A percentile compares a stretch with the other conserved stretches of the same genome.
phyloP scores from a whole-genome alignment of 2,113 vertebrate species.

The Triplophysa rosa region DNA sequence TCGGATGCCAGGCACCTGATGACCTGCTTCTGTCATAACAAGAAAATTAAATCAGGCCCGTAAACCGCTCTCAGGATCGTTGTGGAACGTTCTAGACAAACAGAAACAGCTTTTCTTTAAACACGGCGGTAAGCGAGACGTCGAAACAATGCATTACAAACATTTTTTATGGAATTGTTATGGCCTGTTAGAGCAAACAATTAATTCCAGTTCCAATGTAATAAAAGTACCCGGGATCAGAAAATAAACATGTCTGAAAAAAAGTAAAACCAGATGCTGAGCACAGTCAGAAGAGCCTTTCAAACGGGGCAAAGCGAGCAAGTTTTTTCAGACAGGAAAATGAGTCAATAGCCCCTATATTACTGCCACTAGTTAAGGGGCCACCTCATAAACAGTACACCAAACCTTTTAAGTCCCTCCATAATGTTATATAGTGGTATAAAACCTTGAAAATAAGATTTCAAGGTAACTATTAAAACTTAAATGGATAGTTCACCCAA shows the following conservation, averaged over 20 bases:
- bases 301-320: constrained; percentile 64
- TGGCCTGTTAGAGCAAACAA: constrained; percentile 76
- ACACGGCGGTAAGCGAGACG: constrained; percentile 42
- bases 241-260: constrained; percentile 74
- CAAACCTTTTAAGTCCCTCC: neutral
- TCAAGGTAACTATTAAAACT: too few relatives aligned
- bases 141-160: constrained; percentile 41
- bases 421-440: neutral
- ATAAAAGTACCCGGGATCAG: constrained; percentile 71
- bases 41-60: constrained; percentile 22
- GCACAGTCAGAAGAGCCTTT: constrained; percentile 55
- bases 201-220: constrained; percentile 72
- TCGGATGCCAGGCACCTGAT: constrained; percentile 8
- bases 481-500: too few relatives aligned
- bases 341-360: constrained; percentile 65
- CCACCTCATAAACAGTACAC: constrained; percentile 10
- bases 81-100: constrained; percentile 38
- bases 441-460: neutral
- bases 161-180: constrained; percentile 64
- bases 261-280: constrained; percentile 74
- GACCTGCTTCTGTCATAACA: constrained; percentile 38
- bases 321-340: constrained; percentile 68
- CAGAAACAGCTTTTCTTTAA: constrained; percentile 20
- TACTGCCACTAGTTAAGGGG: constrained; percentile 48
- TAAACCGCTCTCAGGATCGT: constrained; percentile 16